Conservation (phyloP, 2,888 invertebrate species). For the Frankliniella intonsa region DNA sequence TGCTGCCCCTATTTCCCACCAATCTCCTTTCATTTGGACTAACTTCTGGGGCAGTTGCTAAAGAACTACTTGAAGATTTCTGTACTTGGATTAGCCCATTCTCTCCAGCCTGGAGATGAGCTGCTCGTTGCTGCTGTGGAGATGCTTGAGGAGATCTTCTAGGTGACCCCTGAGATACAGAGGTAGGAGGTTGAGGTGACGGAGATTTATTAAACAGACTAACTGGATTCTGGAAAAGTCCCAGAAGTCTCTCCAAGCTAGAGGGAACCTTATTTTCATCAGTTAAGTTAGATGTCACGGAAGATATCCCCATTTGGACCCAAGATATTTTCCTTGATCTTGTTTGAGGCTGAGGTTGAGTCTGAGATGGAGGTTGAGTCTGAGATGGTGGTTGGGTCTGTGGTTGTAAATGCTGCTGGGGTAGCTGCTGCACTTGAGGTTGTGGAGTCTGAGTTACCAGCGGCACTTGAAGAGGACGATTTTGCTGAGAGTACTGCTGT, state of each 20-base stretch:
- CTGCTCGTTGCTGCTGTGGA: not conserved
- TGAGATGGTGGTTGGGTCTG: too few species aligned
- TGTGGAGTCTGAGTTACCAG: not conserved
- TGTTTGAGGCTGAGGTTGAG: conserved; percentile 49
- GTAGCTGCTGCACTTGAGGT: not conserved
- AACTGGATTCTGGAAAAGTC: conserved; percentile 59
- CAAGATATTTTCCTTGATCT: conserved; percentile 58
- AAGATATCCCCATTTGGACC: conserved; percentile 44
- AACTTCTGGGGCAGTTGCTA: not conserved
- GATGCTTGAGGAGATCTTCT: conserved; percentile 4
- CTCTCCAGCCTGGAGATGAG: not conserved
- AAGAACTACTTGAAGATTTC: not conserved
- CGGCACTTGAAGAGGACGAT: not conserved
- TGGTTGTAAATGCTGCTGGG: too few species aligned
- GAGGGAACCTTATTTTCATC: conserved; percentile 50
- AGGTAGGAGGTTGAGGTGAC: not conserved
- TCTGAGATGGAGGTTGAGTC: conserved; percentile 35
- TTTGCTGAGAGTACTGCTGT: not conserved
- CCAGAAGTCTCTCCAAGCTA: conserved; percentile 61
- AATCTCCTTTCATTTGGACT: not conserved
- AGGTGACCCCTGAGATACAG: not conserved
- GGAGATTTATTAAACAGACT: not conserved
- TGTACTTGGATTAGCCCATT: not conserved
- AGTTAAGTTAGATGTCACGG: conserved; percentile 49
- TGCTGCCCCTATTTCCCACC: not conserved